These are phyloP conservation scores for Liparis tanakae DNA, from an alignment of 2,797 vertebrate species.

Conservation along the genomic window DNA sequence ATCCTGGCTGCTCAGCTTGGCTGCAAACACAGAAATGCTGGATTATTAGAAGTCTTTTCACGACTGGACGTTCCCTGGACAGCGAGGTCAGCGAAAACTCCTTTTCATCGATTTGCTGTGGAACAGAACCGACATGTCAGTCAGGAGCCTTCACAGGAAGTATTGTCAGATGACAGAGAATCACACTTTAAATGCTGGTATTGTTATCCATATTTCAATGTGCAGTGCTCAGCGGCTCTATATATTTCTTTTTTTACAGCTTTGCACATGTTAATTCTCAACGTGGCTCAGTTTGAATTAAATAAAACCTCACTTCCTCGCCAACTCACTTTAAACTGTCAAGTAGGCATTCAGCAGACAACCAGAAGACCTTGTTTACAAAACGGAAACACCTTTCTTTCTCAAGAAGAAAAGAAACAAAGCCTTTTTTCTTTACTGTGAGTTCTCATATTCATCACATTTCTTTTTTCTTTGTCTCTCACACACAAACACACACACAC, in stretches of 20 bases:
- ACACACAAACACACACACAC: slow-evolving; percentile 17
- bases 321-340: slow-evolving; percentile 10
- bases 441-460: not conserved
- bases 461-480: slow-evolving; percentile 6
- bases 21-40: slow-evolving; percentile 72
- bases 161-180: not conserved
- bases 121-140: slow-evolving; percentile 6
- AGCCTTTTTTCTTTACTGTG: not conserved
- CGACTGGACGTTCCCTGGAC: not conserved
- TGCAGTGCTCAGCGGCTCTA: not conserved
- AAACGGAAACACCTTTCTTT: slow-evolving; percentile 16
- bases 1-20: slow-evolving; percentile 94
- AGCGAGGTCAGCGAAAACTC: slow-evolving; percentile 18
- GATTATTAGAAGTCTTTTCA: slow-evolving; percentile 5
- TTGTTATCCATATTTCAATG: slow-evolving; percentile 49
- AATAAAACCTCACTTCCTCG: slow-evolving; percentile 30
- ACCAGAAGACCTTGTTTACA: slow-evolving; percentile 19
- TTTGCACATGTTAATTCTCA: slow-evolving; percentile 45
- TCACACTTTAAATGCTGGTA: slow-evolving; percentile 13
- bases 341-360: slow-evolving; percentile 9
- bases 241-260: slow-evolving; percentile 27
- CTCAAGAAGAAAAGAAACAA: not conserved
- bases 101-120: slow-evolving; percentile 5
- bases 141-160: slow-evolving; percentile 21
- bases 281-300: slow-evolving; percentile 26